Percentiles rank a stretch among this genome's conserved stretches.
phyloP scores from a whole-genome alignment of 2,113 vertebrate species.

The Seriola quinqueradiata region DNA sequence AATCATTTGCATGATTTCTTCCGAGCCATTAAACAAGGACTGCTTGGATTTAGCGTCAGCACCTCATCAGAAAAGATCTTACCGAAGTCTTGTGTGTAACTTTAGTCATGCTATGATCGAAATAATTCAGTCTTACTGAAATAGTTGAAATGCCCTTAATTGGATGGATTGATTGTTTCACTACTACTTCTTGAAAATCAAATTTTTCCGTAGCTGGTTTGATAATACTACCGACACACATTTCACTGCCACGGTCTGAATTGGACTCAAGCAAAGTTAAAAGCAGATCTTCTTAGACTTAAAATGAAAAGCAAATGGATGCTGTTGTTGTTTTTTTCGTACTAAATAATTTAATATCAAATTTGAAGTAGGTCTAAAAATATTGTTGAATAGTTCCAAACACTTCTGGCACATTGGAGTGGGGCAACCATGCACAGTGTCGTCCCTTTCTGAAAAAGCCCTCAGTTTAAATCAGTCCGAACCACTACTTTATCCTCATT shows the following conservation, averaged over 20 bases:
- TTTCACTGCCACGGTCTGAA: neutral
- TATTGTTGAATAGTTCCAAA: constrained; percentile 26
- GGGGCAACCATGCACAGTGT: constrained; percentile 21
- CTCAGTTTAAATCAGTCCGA: constrained; percentile 56
- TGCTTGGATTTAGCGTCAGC: constrained; percentile 31
- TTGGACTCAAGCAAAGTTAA: neutral
- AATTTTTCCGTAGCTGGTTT: constrained; percentile 15
- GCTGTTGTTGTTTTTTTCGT: constrained; percentile 18
- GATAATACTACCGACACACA: neutral
- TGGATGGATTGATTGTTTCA: constrained; percentile 21
- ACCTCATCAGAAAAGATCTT: constrained; percentile 8
- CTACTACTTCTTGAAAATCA: neutral
- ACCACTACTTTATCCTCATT: constrained; percentile 62
- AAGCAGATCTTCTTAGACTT: neutral
- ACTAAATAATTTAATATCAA: constrained; percentile 26
- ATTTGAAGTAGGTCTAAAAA: constrained; percentile 5
- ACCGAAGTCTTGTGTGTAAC: neutral
- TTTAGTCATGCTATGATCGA: constrained; percentile 4
- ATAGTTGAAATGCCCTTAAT: neutral
- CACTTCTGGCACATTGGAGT: constrained; percentile 38
- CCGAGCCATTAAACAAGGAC: constrained; percentile 49
- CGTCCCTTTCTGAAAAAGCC: constrained; percentile 37
- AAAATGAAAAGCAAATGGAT: constrained; percentile 1
- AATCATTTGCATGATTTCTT: constrained; percentile 62
- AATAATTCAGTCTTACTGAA: constrained; percentile 17